Percentiles rank a stretch among this genome's conserved stretches.
Conservation (phyloP, 2,888 invertebrate species). For the Meganola albula region DNA sequence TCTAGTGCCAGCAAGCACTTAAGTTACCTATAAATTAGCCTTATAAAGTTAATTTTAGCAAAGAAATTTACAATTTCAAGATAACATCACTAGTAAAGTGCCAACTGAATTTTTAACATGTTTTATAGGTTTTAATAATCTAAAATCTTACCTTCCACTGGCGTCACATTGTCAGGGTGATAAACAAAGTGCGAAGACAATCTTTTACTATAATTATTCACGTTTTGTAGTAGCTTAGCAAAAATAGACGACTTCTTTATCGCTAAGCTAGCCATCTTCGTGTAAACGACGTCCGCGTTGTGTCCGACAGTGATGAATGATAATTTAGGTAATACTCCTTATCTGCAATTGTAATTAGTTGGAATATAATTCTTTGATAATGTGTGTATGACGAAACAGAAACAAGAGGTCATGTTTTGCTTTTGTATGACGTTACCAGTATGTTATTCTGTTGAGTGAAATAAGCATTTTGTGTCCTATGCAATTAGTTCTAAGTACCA, state of each 20-base stretch:
- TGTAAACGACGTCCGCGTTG: constrained; percentile 16
- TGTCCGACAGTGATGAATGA: constrained; percentile 26
- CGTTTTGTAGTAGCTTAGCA: constrained; percentile 48
- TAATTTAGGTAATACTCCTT: constrained; percentile 56
- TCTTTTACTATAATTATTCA: constrained; percentile 47
- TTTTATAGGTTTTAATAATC: too few relatives aligned
- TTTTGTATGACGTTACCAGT: too few relatives aligned
- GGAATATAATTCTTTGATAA: constrained; percentile 46
- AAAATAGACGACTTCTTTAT: constrained; percentile 42
- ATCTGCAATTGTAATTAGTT: constrained; percentile 68
- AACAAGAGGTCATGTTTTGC: too few relatives aligned
- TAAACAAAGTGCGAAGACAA: constrained; percentile 80
- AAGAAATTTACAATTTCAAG: too few relatives aligned
- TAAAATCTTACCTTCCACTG: constrained; percentile 62
- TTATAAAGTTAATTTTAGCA: too few relatives aligned
- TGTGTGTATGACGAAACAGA: constrained; percentile 30
- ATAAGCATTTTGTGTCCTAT: too few relatives aligned
- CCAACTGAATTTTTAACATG: too few relatives aligned
- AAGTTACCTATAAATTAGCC: too few relatives aligned
- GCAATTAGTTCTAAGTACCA: too few relatives aligned
- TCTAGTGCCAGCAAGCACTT: too few relatives aligned
- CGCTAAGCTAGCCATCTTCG: constrained; percentile 50
- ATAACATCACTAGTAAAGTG: too few relatives aligned
- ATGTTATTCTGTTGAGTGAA: too few relatives aligned
- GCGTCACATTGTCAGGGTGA: constrained; percentile 73